Evolutionary conservation across 2,797 vertebrate genomes (phyloP), one percentile per base, ranked within the genome.

Genomic region (Octomys mimax): DNA sequence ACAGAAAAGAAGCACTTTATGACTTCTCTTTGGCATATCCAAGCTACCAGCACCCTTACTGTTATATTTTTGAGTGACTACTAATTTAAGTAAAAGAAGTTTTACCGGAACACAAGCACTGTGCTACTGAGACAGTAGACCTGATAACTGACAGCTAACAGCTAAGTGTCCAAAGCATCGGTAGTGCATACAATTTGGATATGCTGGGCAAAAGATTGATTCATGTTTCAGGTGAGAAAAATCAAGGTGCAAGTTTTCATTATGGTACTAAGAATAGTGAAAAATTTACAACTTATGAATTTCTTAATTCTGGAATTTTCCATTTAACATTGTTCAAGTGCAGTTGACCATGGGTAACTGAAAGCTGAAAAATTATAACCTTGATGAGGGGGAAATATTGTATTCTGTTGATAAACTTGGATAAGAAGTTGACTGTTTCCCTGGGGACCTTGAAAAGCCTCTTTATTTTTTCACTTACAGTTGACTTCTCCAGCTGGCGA

Each of bases 401-500:
- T 33, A 71, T 78, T 85, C 24, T 93, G 89, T 22, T 57, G 22
- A 77, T 5, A 80, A 77, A 26, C 19, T 33, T 86, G 22, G 33
- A 2, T 68, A 97, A 87, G 12, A 66, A 52, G 70, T 28, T 46
- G 73, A 80, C 49, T 84, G 49, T 49, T 16, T 80, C 54, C 39
- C 59, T 87, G 18, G n/a, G 91, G 81, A 94, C 77, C 71, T 87
- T 92, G 73, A 96, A 93, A 62, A 86, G 79, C 14, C 33, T 90
- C 36, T 92, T 89, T 83, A 96, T 49, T 85, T 94, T 93, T 94
- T 96, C 62, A 92, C 66, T 84, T 92, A 68, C 54, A 31, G 87
- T 57, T 42, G 46, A 94, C 46, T 90, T 73, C n/a, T 11, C 96
- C 57, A 96, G 42, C 71, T 95, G 31, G 68, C 83, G 86, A 94